These are phyloP conservation scores for Palythoa grandiflora DNA, from an alignment of 92 coral and sea anemone species.

Conservation along the genomic window DNA sequence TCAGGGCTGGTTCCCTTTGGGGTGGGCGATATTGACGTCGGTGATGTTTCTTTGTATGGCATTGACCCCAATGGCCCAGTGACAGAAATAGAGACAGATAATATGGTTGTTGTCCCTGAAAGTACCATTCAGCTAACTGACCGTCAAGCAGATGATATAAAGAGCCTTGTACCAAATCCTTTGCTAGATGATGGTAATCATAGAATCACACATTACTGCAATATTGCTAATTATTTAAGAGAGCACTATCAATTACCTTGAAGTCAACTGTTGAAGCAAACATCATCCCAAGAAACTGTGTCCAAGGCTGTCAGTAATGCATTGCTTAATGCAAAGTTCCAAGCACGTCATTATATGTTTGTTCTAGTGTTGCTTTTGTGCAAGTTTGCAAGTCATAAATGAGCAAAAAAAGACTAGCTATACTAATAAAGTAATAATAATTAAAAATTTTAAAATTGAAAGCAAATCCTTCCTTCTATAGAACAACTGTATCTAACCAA, in stretches of 20 bases:
- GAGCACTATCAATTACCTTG: constrained; percentile 8
- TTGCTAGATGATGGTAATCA: constrained; percentile 64
- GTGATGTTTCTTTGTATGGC: constrained; percentile 47
- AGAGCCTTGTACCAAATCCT: constrained; percentile 56
- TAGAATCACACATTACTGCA: constrained; percentile 48
- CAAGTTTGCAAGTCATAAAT: constrained; percentile 24
- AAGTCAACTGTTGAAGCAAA: constrained; percentile 14
- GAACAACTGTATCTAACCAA: constrained; percentile 2
- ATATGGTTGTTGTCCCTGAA: constrained; percentile 60
- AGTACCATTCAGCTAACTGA: constrained; percentile 59
- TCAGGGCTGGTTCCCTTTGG: constrained; percentile 33
- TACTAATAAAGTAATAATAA: neutral
- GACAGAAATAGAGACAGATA: constrained; percentile 52
- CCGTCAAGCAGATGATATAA: constrained; percentile 46
- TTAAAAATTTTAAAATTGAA: constrained; percentile 18
- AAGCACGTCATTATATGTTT: neutral
- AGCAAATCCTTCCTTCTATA: constrained; percentile 7
- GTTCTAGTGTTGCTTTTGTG: constrained; percentile 11
- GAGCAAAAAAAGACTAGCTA: constrained; percentile 13
- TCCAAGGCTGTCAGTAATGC: constrained; percentile 1
- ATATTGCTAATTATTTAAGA: neutral
- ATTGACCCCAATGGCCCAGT: constrained; percentile 57
- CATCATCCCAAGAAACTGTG: constrained; percentile 11
- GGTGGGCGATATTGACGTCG: constrained; percentile 50
- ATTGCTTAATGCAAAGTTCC: constrained; percentile 11